Conservation (phyloP, 2,888 invertebrate genomes). For the Eutolmus rufibarbis region DNA sequence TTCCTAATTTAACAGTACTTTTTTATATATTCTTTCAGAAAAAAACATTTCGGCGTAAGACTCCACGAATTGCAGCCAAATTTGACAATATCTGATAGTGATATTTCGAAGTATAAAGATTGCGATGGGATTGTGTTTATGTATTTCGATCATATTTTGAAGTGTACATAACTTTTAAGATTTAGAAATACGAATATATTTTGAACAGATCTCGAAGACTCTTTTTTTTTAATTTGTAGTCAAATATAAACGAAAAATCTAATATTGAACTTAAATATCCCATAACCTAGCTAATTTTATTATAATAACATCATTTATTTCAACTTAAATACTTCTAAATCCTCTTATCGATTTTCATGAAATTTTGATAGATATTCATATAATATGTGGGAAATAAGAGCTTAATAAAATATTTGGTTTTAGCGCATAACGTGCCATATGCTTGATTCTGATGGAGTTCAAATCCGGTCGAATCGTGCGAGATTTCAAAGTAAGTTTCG, state of each 20-base stretch:
- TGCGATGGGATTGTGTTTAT: background rate
- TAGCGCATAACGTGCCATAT: too few relatives aligned
- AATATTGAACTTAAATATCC: background rate
- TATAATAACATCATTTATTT: too few relatives aligned
- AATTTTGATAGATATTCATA: too few relatives aligned
- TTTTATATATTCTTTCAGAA: background rate
- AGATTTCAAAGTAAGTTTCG: too few relatives aligned
- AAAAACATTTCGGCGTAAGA: background rate
- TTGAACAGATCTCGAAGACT: background rate
- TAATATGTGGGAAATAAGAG: too few relatives aligned
- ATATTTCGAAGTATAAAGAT: background rate
- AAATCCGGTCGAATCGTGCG: too few relatives aligned
- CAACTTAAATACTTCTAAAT: too few relatives aligned
- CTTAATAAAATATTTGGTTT: too few relatives aligned
- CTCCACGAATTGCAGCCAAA: slow-evolving; percentile 53
- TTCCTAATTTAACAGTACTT: background rate
- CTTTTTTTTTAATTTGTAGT: background rate
- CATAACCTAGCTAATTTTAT: too few relatives aligned
- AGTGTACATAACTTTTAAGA: background rate
- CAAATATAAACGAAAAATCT: background rate
- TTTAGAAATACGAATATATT: background rate
- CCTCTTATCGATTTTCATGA: too few relatives aligned
- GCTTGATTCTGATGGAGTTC: too few relatives aligned
- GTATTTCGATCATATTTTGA: background rate
- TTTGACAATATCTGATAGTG: slow-evolving; percentile 47